Percentiles rank a stretch among this genome's conserved stretches.
Evolutionary conservation across 2,797 vertebrate genomes (phyloP).

Genomic region (Brachyalestes nurse): DNA sequence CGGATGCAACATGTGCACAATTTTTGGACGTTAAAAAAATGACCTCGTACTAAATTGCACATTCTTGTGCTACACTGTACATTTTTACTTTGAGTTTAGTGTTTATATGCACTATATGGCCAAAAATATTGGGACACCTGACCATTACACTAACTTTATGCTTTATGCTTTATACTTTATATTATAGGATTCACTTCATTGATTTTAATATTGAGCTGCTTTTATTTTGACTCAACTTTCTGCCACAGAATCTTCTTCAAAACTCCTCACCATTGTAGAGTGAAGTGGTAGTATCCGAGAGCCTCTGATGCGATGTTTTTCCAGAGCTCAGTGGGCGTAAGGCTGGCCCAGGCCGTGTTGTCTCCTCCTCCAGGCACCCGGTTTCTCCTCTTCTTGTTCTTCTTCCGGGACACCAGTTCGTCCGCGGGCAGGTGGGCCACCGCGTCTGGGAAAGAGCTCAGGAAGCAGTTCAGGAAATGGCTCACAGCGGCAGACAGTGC

Average conservation of each 20-base stretch:
- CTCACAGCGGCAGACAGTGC: conserved; percentile 96
- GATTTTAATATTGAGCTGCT: too few species aligned
- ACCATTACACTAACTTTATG: too few species aligned
- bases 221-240: background rate
- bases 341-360: conserved; percentile 94
- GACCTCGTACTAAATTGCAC: too few species aligned
- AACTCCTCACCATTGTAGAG: conserved; percentile 85
- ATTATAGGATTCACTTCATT: too few species aligned
- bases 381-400: conserved; percentile 91
- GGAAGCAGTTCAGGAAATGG: conserved; percentile 97
- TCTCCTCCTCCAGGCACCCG: conserved; percentile 89
- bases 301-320: conserved; percentile 92
- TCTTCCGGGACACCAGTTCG: conserved; percentile 94
- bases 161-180: too few species aligned
- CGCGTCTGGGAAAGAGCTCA: conserved; percentile 95
- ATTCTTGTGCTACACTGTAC: too few species aligned
- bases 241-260: background rate
- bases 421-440: conserved; percentile 93
- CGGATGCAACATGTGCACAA: too few species aligned
- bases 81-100: too few species aligned
- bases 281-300: conserved; percentile 90
- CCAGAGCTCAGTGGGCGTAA: conserved; percentile 95
- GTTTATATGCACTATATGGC: too few species aligned
- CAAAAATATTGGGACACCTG: too few species aligned
- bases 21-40: too few species aligned